Percentiles rank a stretch among this genome's conserved stretches.
Evolutionary conservation across 2,888 invertebrate genomes (phyloP).

Genomic region (Frankliniella fusca): DNA sequence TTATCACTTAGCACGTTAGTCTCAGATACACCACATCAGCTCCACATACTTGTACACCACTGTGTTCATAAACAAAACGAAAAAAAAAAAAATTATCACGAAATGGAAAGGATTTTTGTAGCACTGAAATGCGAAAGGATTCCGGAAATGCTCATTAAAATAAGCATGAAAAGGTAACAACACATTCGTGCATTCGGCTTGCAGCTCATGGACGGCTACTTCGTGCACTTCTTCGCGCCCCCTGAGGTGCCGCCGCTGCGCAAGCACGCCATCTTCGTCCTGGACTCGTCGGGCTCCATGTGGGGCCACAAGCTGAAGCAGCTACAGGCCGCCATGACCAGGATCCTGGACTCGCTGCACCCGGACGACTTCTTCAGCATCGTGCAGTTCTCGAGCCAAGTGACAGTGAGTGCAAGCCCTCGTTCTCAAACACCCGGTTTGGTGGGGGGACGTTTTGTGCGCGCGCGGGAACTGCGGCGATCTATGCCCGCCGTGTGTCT

Average conservation of each 20-base stretch:
- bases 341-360: conserved; percentile 46
- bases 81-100: too few relatives aligned
- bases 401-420: conserved; percentile 34
- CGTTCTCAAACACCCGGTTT: too few relatives aligned
- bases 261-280: conserved; percentile 52
- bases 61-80: too few relatives aligned
- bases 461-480: too few relatives aligned
- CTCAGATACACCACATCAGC: too few relatives aligned
- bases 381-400: conserved; percentile 43
- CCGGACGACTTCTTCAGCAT: conserved; percentile 48
- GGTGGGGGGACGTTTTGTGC: too few relatives aligned
- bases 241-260: conserved; percentile 44
- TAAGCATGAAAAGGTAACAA: too few relatives aligned
- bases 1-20: too few relatives aligned
- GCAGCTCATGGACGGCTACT: conserved; percentile 47
- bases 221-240: conserved; percentile 53
- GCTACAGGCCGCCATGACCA: conserved; percentile 47
- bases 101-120: too few relatives aligned
- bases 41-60: too few relatives aligned
- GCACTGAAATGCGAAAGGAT: too few relatives aligned
- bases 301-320: conserved; percentile 48
- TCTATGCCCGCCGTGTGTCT: not conserved
- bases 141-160: too few relatives aligned
- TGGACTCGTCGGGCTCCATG: conserved; percentile 55
- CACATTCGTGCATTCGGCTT: conserved; percentile 19